These are phyloP conservation scores for Lordiphosa fenestrarum DNA, from an alignment of 2,888 invertebrate species.

Conservation along the genomic window DNA sequence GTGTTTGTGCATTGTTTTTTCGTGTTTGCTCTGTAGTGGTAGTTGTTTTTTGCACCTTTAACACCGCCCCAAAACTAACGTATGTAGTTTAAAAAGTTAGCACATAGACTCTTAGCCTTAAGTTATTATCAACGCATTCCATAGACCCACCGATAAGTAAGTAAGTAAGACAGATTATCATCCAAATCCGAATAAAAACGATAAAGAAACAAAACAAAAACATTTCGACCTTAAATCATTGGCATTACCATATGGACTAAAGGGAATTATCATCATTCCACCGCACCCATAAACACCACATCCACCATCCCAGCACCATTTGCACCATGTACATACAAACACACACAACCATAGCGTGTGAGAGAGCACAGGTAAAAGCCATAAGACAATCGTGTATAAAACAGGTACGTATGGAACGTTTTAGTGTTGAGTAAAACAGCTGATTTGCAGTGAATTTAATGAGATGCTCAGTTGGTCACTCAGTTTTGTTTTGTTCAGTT, in stretches of 20 bases:
- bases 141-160: slow-evolving; percentile 50
- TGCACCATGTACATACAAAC: slow-evolving; percentile 16
- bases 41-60: slow-evolving; percentile 70
- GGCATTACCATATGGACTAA: slow-evolving; percentile 34
- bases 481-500: too few relatives aligned
- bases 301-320: slow-evolving; percentile 16
- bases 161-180: slow-evolving; percentile 42
- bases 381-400: too few relatives aligned
- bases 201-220: slow-evolving; percentile 26
- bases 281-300: slow-evolving; percentile 14
- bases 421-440: too few relatives aligned
- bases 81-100: slow-evolving; percentile 59
- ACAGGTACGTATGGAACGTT: too few relatives aligned
- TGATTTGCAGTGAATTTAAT: too few relatives aligned
- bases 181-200: slow-evolving; percentile 28
- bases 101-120: slow-evolving; percentile 38
- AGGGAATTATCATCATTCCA: slow-evolving; percentile 7
- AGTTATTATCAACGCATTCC: slow-evolving; percentile 53
- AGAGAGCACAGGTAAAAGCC: slow-evolving; percentile 28
- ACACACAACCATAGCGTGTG: too few relatives aligned
- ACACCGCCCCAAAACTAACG: slow-evolving; percentile 26
- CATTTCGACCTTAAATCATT: slow-evolving; percentile 58
- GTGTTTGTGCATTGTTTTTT: slow-evolving; percentile 35
- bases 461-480: too few relatives aligned
- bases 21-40: slow-evolving; percentile 42